Conservation (phyloP, 2,888 invertebrate species). For the Platycheirus albimanus region DNA sequence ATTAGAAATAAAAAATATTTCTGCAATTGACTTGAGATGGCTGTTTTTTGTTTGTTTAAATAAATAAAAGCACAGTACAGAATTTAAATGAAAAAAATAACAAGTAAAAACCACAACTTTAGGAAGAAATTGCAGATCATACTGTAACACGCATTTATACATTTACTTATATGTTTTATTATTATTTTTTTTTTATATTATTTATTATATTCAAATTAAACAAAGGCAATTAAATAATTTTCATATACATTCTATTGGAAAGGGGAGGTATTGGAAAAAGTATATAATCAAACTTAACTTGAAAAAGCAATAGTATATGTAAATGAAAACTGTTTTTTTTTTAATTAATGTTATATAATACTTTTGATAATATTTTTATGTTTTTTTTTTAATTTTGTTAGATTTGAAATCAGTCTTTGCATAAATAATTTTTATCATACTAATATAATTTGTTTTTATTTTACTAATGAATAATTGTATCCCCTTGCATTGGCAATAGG, state of each 20-base stretch:
- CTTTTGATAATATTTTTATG: constrained; percentile 21
- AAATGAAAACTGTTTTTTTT: not conserved
- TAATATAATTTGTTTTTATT: constrained; percentile 35
- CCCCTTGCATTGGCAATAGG: constrained; percentile 50
- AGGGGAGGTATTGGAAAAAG: not conserved
- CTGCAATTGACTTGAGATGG: constrained; percentile 58
- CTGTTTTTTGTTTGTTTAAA: not conserved
- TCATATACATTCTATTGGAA: not conserved
- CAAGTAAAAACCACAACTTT: not conserved
- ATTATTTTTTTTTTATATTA: too few relatives aligned
- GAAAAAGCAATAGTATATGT: not conserved
- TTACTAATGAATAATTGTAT: constrained; percentile 53
- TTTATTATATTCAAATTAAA: too few relatives aligned
- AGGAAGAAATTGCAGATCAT: constrained; percentile 37
- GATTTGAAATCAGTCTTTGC: constrained; percentile 66
- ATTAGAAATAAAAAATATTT: constrained; percentile 14
- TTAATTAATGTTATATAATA: constrained; percentile 21
- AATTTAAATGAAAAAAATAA: not conserved
- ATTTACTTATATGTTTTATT: too few relatives aligned
- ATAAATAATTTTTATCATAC: constrained; percentile 30
- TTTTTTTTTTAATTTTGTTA: constrained; percentile 31
- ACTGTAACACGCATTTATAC: constrained; percentile 8
- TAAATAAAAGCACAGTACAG: not conserved
- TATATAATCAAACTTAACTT: not conserved
- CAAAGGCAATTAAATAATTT: too few relatives aligned